A percentile compares a stretch with the other conserved stretches of the same genome.
Conservation (phyloP, 2,888 invertebrate species). For the Stenodera caucasica region DNA sequence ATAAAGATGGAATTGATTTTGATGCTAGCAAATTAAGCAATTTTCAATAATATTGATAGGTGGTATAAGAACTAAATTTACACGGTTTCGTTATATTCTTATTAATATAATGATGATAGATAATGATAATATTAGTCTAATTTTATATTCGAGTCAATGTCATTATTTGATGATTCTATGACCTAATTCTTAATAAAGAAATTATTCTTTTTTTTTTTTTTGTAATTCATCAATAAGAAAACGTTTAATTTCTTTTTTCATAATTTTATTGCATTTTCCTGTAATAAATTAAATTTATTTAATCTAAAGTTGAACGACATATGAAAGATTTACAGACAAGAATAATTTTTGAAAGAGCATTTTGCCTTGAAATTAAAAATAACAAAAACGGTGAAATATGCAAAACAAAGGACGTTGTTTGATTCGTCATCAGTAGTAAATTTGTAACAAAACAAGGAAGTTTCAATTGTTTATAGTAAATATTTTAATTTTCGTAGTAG, state of each 20-base stretch:
- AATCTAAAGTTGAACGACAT: slow-evolving; percentile 38
- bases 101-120: not conserved
- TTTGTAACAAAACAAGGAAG: slow-evolving; percentile 20
- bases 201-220: too few relatives aligned
- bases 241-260: too few relatives aligned
- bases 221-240: too few relatives aligned
- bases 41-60: too few relatives aligned
- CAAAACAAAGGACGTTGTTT: slow-evolving; percentile 34
- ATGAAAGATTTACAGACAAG: not conserved
- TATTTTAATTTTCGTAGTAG: slow-evolving; percentile 5
- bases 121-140: slow-evolving; percentile 9
- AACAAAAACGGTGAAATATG: slow-evolving; percentile 30
- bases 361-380: slow-evolving; percentile 40
- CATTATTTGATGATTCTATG: slow-evolving; percentile 17
- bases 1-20: too few relatives aligned
- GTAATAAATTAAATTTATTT: too few relatives aligned
- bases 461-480: slow-evolving; percentile 12
- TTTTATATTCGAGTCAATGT: slow-evolving; percentile 29
- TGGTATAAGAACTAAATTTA: too few relatives aligned
- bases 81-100: not conserved
- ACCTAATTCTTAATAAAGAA: slow-evolving; percentile 19
- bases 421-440: slow-evolving; percentile 21
- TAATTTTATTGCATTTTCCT: too few relatives aligned
- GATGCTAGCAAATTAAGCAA: too few relatives aligned
- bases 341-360: slow-evolving; percentile 28